A percentile compares a stretch with the other conserved stretches of the same genome.
These are phyloP conservation scores for Petrocephalus microphthalmus DNA, from an alignment of 2,113 vertebrate species.

Conservation along the genomic window DNA sequence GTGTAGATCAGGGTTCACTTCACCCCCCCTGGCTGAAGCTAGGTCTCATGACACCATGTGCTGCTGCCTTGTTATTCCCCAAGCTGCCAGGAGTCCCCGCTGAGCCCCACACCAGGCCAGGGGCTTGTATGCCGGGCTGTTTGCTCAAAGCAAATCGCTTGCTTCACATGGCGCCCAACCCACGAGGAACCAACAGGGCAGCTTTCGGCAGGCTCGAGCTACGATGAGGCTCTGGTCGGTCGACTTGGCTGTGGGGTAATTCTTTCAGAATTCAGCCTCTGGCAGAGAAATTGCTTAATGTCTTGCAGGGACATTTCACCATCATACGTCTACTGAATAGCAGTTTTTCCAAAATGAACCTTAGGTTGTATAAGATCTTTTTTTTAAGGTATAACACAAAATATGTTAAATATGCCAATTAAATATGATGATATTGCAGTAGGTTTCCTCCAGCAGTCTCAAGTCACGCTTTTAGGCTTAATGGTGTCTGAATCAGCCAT, in stretches of 20 bases:
- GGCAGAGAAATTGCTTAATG: not conserved
- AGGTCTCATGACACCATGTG: constrained; percentile 1
- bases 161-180: not conserved
- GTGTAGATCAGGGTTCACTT: not conserved
- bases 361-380: not conserved
- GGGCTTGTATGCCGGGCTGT: not conserved
- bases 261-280: not conserved
- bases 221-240: not conserved
- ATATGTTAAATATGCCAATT: not conserved
- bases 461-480: not conserved
- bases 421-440: not conserved
- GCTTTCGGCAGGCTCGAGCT: not conserved
- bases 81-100: not conserved
- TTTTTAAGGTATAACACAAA: not conserved
- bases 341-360: not conserved
- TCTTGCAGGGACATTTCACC: not conserved
- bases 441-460: not conserved
- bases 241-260: not conserved
- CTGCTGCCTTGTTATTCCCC: not conserved
- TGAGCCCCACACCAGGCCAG: not conserved
- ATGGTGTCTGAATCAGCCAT: not conserved
- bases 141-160: not conserved
- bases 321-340: not conserved
- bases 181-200: not conserved
- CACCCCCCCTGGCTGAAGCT: not conserved